These are phyloP conservation scores for Istiophorus platypterus DNA, from an alignment of 2,113 vertebrate genomes.

Conservation along the genomic window DNA sequence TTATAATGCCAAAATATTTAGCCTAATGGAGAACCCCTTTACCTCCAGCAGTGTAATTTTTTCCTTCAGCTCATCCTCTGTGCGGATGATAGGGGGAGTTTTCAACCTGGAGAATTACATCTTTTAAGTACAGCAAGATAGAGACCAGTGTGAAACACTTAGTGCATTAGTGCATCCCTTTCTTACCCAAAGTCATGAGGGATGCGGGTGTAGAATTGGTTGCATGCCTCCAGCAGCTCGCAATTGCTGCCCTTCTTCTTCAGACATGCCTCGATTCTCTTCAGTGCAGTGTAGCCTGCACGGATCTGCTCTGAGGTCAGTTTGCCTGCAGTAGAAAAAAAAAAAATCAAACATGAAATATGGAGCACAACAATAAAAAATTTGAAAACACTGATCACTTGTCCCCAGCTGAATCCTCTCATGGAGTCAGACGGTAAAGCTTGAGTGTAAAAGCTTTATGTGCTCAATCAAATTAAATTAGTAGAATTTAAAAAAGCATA, in stretches of 20 bases:
- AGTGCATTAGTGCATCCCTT: background rate
- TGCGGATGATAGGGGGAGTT: constrained; percentile 88
- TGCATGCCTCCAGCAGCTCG: constrained; percentile 89
- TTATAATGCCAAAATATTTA: background rate
- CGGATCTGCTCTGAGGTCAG: constrained; percentile 90
- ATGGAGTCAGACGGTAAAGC: background rate
- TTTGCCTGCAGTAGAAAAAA: constrained; percentile 84
- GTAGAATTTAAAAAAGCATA: background rate
- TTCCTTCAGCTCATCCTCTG: constrained; percentile 88
- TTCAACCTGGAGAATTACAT: constrained; percentile 79
- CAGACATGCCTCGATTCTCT: constrained; percentile 89
- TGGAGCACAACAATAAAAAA: background rate
- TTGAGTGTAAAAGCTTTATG: too few relatives aligned
- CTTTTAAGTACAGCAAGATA: background rate
- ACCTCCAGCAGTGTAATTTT: constrained; percentile 91
- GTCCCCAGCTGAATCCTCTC: background rate
- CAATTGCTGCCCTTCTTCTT: constrained; percentile 79
- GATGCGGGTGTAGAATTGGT: constrained; percentile 94
- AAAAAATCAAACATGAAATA: background rate
- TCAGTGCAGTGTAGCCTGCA: constrained; percentile 89
- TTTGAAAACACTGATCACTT: background rate
- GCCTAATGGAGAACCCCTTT: background rate
- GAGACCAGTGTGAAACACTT: background rate
- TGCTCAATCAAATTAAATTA: background rate
- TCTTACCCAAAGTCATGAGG: constrained; percentile 93